Base-by-base conservation (phyloP, 2,113 vertebrate species). In the Ancistrus triradiatus region DNA sequence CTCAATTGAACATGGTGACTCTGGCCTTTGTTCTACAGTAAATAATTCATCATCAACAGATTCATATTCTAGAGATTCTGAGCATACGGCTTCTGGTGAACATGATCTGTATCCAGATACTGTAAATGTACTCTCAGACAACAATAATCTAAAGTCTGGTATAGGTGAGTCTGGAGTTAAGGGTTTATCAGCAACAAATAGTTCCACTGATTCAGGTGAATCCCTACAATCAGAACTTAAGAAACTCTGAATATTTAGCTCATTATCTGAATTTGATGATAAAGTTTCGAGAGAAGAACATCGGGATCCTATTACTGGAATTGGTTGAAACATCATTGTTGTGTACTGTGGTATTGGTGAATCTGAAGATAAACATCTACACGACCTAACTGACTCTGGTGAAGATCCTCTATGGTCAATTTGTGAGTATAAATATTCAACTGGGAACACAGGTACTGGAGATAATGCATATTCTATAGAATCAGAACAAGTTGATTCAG, bases 291-390 rank as follows among this genome's bases (percentile, higher is more conserved):
- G 56, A 24, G 65, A 43, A 5, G 48, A 43, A 2, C 38, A 25
- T 13, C 66, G 18, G 9, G 15, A 22, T 22, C 4, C n/a, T 25
- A 1, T 22, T 11, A 24, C 4, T 27, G 37, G 9, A 1, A 17
- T 2, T 66, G 70, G 24, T 52, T 73, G 59, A 24, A 19, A 24
- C 7, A 59, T 6, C 35, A 22, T 5, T 15, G 37, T 15, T 44
- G 17, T 46, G 42, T 72, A 78, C 21, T 74, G 68, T 22, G 72
- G 76, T 51, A 78, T 8, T 46, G 73, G 69, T 15, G 50, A 59
- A 72, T 63, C 46, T 0, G 47, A 11, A n/a, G 46, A 42, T 24
- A 60, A 48, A 11, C 9, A 22, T 35, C 63, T 76, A 2, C 42
- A 28, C 38, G 55, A 22, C 21, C 17, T 17, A 4, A 72, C 27